Evolutionary conservation across 2,113 vertebrate genomes (phyloP), one percentile per base, ranked within the genome.

Genomic region (Clarias batrachus): DNA sequence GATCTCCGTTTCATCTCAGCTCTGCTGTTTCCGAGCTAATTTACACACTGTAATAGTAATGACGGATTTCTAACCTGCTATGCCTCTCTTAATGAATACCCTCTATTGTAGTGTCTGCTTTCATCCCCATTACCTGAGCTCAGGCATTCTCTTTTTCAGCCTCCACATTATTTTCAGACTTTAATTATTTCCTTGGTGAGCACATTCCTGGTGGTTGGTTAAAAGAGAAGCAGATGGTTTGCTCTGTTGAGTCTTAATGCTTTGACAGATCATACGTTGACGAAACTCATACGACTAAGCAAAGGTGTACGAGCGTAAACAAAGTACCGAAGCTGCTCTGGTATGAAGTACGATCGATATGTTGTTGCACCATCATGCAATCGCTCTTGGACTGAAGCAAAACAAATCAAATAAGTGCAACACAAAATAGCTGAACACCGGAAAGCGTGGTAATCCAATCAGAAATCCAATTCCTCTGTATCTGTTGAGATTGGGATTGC

Each of bases 31-130:
- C 90, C 66, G 85, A 91, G 90, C 92, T 91, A 91, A 86, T 91
- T 93, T 87, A 92, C 92, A 93, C 91, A 91, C 90, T 91, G 89
- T 87, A 92, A 92, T 91, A 89, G 90, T 92, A 87, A 84, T 92
- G 92, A 94, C 93, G 92, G 92, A 94, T 92, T 93, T 90, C 89
- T 86, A 93, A 94, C 92, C 91, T 93, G 89, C 86, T 83, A 66
- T 68, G 86, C 91, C 89, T 90, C 91, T 91, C 91, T 90, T 93
- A 93, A 95, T 94, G 92, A 93, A 68, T 84, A 91, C 59, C 87
- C 89, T 89, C 92, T 92, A 92, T 91, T 93, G 91, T 88, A 91
- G 87, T 87, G 80, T 89, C 86, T 88, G 90, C 91, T 94, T 93
- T 94, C 89, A 94, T 94, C 89, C 88, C 27, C 85, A 90, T 91